Conservation (phyloP, 1,140 invertebrate genomes). For the Drosophila elegans region DNA sequence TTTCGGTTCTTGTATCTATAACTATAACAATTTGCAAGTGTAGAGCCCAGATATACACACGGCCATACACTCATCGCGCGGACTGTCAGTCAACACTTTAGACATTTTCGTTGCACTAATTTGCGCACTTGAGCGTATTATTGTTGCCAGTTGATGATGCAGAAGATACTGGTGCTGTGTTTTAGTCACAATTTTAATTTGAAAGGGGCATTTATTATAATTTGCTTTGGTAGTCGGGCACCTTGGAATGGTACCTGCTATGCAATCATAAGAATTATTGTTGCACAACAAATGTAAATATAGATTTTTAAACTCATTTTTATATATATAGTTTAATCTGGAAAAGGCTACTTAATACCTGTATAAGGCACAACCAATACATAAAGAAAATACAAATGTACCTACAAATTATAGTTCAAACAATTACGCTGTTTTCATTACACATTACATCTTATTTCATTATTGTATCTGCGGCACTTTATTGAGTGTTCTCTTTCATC, state of each 20-base stretch:
- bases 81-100: constrained; percentile 49
- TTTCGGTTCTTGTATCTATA: constrained; percentile 69
- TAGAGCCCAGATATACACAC: constrained; percentile 58
- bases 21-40: constrained; percentile 78
- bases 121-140: constrained; percentile 57
- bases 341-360: too few relatives aligned
- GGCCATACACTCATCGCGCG: constrained; percentile 27
- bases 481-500: not conserved
- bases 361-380: too few relatives aligned
- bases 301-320: too few relatives aligned
- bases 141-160: constrained; percentile 32
- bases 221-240: not conserved
- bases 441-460: not conserved
- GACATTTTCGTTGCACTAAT: constrained; percentile 74
- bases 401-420: not conserved
- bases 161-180: constrained; percentile 4
- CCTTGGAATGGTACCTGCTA: not conserved
- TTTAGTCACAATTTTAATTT: constrained; percentile 22
- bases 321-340: too few relatives aligned
- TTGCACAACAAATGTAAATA: too few relatives aligned
- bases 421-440: not conserved
- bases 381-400: too few relatives aligned
- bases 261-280: not conserved
- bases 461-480: not conserved
- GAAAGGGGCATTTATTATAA: not conserved